These are phyloP conservation scores for Dendrolimus kikuchii DNA, from an alignment of 1,140 invertebrate species.

Conservation along the genomic window DNA sequence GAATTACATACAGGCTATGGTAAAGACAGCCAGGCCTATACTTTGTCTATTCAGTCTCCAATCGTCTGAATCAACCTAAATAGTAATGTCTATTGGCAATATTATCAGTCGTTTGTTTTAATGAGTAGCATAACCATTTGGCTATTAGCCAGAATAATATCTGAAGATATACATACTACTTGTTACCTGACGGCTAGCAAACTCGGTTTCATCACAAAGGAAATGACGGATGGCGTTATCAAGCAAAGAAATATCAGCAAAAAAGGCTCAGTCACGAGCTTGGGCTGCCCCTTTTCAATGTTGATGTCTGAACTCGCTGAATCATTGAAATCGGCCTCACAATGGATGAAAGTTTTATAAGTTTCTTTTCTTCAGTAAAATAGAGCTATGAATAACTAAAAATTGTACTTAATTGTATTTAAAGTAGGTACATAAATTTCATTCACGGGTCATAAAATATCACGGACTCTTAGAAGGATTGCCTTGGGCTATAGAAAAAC, in stretches of 20 bases:
- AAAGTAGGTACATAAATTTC: too few relatives aligned
- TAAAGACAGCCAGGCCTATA: too few relatives aligned
- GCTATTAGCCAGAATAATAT: constrained; percentile 5
- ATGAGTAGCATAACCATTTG: neutral
- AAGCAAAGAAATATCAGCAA: constrained; percentile 2
- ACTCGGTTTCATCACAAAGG: constrained; percentile 6
- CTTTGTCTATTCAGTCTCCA: too few relatives aligned
- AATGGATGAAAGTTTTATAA: neutral
- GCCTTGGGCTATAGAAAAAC: too few relatives aligned
- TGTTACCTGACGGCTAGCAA: constrained; percentile 6
- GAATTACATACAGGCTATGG: too few relatives aligned
- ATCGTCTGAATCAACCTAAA: too few relatives aligned
- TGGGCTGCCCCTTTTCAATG: constrained; percentile 1
- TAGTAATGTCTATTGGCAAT: too few relatives aligned
- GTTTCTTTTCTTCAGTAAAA: neutral
- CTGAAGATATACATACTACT: neutral
- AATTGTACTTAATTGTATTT: too few relatives aligned
- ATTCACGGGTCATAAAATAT: too few relatives aligned
- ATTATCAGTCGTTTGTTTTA: too few relatives aligned
- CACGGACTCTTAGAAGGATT: too few relatives aligned
- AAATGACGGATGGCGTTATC: constrained; percentile 15
- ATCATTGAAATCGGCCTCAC: neutral
- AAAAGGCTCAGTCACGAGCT: constrained; percentile 10
- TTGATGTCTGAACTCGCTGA: constrained; percentile 2
- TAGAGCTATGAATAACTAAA: neutral